Percentiles rank a stretch among this genome's conserved stretches.
Conservation (phyloP, 2,797 vertebrate species). For the Sebastes hopkinsi region DNA sequence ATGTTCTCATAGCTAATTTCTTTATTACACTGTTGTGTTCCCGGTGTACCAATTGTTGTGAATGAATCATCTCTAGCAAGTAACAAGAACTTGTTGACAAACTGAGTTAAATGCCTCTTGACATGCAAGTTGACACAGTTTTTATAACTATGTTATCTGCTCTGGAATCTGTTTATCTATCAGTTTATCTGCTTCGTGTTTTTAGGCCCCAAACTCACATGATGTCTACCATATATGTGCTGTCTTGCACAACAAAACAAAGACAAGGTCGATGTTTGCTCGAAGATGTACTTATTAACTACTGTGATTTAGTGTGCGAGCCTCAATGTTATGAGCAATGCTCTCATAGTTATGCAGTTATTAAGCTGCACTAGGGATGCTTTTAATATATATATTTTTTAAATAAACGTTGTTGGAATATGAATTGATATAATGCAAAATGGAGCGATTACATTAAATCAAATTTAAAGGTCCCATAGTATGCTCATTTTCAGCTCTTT, state of each 20-base stretch:
- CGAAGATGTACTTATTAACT: not conserved
- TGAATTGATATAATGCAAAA: not conserved
- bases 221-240: not conserved
- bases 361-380: not conserved
- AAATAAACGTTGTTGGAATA: not conserved
- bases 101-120: not conserved
- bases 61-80: not conserved
- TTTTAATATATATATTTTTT: not conserved
- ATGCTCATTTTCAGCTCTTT: too few relatives aligned
- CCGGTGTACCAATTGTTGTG: not conserved
- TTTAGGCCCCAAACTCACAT: not conserved
- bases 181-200: not conserved
- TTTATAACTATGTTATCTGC: slow-evolving; percentile 5
- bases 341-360: not conserved
- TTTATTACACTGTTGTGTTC: not conserved
- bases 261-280: not conserved
- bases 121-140: not conserved
- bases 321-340: not conserved
- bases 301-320: not conserved
- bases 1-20: not conserved
- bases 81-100: not conserved
- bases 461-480: not conserved
- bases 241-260: slow-evolving; percentile 10
- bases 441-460: not conserved
- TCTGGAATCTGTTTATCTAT: slow-evolving; percentile 4